These are phyloP conservation scores for Mactra quadrangularis DNA, from an alignment of 1,140 invertebrate genomes.

Conservation along the genomic window DNA sequence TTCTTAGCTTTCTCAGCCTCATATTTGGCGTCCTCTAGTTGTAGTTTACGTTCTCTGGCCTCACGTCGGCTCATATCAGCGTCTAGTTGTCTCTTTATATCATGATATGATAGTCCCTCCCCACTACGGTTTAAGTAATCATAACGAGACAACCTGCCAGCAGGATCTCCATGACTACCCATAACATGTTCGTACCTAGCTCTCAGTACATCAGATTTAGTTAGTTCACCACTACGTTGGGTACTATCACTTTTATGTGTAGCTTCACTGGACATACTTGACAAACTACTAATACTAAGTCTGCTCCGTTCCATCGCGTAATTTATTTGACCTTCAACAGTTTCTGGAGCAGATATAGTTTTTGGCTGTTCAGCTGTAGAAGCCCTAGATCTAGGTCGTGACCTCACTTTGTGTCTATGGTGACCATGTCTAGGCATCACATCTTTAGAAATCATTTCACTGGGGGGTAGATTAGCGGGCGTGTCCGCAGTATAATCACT, in stretches of 20 bases:
- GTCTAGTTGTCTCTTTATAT: conserved; percentile 50
- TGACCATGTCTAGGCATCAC: conserved; percentile 38
- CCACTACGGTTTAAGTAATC: neutral
- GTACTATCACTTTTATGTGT: conserved; percentile 60
- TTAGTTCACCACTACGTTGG: conserved; percentile 49
- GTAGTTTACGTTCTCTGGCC: conserved; percentile 39
- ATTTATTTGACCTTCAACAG: conserved; percentile 45
- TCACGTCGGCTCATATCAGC: conserved; percentile 55
- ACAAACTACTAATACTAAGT: conserved; percentile 56
- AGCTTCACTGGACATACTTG: conserved; percentile 56
- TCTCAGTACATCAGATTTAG: conserved; percentile 48
- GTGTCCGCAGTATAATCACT: conserved; percentile 50
- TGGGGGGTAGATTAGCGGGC: conserved; percentile 51
- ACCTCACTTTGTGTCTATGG: conserved; percentile 34
- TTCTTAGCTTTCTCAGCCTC: conserved; percentile 39
- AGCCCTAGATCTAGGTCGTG: conserved; percentile 43
- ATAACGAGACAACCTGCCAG: conserved; percentile 46
- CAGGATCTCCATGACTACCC: conserved; percentile 36
- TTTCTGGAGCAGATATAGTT: conserved; percentile 40
- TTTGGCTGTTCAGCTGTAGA: conserved; percentile 44
- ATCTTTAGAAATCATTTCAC: conserved; percentile 60
- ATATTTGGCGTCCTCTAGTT: conserved; percentile 29
- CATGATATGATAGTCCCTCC: conserved; percentile 37
- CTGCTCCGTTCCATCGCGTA: conserved; percentile 54
- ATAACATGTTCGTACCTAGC: conserved; percentile 47